Evolutionary conservation across 2,888 invertebrate species (phyloP), one percentile per base, ranked within the genome.

Genomic region (Sphaerophoria taeniata): DNA sequence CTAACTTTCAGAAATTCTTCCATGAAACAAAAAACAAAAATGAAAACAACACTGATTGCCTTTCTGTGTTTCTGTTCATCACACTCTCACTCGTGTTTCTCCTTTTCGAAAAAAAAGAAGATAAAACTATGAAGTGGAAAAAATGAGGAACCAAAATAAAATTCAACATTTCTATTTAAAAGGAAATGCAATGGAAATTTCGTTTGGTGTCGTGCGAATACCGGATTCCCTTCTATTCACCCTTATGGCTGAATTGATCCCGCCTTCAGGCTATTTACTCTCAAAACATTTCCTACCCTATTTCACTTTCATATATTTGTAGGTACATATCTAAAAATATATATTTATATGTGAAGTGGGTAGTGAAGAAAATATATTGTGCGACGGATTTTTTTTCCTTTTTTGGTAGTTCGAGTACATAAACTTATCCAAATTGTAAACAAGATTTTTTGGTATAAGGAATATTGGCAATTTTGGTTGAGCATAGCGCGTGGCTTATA

Each of bases 211-310:
- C 3, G 74, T 53, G 56, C 56, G 65, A 12, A 49, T 43, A n/a
- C n/a, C n/a, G 39, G 70, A 72, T 73, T 72, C 36, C 58, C 60
- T 58, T 7, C 56, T 74, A 56, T 75, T 67, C 79, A 84, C 80
- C 84, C 87, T 87, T 79, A 71, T 85, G 87, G 84, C 76, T 56
- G 33, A 74, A 85, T 71, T 84, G 84, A 87, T 79, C 87, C 87
- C 87, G 80, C 87, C 87, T 72, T 77, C 80, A 33, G 87, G 84
- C 80, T 87, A 61, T 87, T 87, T 87, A 80, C 84, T 84, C 77
- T 81, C 69, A 60, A 61, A 81, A 77, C 77, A 84, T 80, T 84
- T 84, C 24, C 70, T 70, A 79, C 79, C 83, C 83, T 69, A 51
- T 71, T 67, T 67, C 60, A 16, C 7, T 7, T 43, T 9, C 11